These are phyloP conservation scores for Apolygus lucorum DNA, from an alignment of 1,140 invertebrate species.

Conservation along the genomic window DNA sequence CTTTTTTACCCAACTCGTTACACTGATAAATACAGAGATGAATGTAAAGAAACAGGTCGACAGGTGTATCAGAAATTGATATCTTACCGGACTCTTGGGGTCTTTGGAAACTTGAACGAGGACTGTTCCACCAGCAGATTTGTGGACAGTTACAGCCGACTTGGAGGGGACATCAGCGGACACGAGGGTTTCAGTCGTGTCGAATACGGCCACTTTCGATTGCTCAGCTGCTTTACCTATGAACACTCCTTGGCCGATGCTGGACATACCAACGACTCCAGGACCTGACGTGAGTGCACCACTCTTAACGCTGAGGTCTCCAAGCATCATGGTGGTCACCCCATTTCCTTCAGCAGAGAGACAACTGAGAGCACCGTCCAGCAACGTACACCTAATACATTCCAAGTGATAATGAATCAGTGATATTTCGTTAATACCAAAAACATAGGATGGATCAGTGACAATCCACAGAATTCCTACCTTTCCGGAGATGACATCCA, in stretches of 20 bases:
- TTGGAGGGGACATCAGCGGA: neutral
- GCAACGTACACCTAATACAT: neutral
- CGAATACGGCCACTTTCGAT: neutral
- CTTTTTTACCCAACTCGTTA: too few relatives aligned
- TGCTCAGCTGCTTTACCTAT: neutral
- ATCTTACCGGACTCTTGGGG: neutral
- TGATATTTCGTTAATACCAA: too few relatives aligned
- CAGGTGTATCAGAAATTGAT: neutral
- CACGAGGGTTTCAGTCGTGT: neutral
- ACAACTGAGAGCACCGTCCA: neutral
- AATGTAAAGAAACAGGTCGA: too few relatives aligned
- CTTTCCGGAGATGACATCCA: slow-evolving; percentile 2
- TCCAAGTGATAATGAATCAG: too few relatives aligned
- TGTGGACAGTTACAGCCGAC: neutral
- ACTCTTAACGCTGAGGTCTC: neutral
- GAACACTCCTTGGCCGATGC: neutral
- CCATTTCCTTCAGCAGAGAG: neutral
- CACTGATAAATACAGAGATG: too few relatives aligned
- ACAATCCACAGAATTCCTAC: neutral
- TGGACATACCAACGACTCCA: neutral
- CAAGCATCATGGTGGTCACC: neutral
- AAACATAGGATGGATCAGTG: too few relatives aligned
- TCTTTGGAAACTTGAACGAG: neutral
- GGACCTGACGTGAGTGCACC: neutral
- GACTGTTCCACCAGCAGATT: neutral